A percentile compares a stretch with the other conserved stretches of the same genome.
phyloP scores from a whole-genome alignment of 92 coral and sea anemone species.

The Phenganax subtilis region DNA sequence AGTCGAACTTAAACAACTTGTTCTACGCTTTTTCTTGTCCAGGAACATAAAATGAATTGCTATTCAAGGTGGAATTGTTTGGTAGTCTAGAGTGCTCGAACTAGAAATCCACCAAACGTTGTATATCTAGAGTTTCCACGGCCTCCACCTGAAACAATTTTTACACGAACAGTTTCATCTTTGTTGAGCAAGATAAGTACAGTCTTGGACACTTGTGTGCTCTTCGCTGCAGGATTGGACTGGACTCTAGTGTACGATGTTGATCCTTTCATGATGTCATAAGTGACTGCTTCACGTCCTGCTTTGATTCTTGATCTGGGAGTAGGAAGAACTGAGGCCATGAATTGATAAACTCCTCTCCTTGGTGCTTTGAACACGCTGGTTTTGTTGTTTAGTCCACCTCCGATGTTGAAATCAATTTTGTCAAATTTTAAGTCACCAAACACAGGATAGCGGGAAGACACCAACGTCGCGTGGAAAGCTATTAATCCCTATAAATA shows the following conservation, averaged over 20 bases:
- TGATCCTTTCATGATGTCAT: not conserved
- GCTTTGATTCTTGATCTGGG: not conserved
- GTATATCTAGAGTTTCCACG: not conserved
- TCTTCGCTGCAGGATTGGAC: not conserved
- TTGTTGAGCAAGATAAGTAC: not conserved
- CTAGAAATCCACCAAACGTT: not conserved
- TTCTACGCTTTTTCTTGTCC: too few relatives aligned
- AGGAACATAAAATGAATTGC: too few relatives aligned
- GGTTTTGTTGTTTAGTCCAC: not conserved
- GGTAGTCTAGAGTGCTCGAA: not conserved
- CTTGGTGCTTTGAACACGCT: not conserved
- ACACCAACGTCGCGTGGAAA: not conserved
- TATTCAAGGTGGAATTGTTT: too few relatives aligned
- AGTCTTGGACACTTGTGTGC: not conserved
- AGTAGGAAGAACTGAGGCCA: not conserved
- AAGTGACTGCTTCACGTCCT: conserved; percentile 8
- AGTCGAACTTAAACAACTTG: too few relatives aligned
- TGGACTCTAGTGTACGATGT: too few relatives aligned
- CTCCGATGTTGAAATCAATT: conserved; percentile 3
- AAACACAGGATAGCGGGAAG: not conserved
- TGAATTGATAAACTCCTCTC: conserved; percentile 13
- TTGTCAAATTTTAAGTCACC: conserved; percentile 6
- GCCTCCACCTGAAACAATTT: conserved; percentile 5
- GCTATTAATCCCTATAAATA: conserved; percentile 1
- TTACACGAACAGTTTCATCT: not conserved